Conservation (phyloP, 2,888 invertebrate genomes). For the Mayetiola destructor region DNA sequence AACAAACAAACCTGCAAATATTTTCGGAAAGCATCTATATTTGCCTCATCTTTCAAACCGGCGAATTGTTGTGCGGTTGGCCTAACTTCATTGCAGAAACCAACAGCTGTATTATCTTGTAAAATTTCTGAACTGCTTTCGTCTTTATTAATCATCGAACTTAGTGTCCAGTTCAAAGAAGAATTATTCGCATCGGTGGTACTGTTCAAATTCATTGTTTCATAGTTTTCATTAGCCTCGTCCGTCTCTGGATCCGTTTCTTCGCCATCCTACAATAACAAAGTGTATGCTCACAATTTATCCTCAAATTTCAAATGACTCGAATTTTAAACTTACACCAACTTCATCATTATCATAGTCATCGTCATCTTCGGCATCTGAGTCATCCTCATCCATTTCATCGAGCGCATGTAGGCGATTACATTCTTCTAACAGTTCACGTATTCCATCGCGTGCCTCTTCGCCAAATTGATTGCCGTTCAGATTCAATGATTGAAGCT, state of each 20-base stretch:
- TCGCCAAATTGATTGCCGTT: slow-evolving; percentile 51
- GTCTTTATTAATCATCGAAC: slow-evolving; percentile 14
- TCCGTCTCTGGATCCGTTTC: slow-evolving; percentile 38
- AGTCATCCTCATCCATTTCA: slow-evolving; percentile 46
- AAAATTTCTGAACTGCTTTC: slow-evolving; percentile 20
- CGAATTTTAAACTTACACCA: slow-evolving; percentile 22
- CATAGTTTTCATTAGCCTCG: slow-evolving; percentile 36
- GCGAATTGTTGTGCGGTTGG: slow-evolving; percentile 30
- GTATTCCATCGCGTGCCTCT: slow-evolving; percentile 34
- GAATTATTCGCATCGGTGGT: background rate
- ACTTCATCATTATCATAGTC: slow-evolving; percentile 23
- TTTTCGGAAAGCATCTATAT: slow-evolving; percentile 27
- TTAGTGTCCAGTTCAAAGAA: background rate
- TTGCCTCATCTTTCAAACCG: slow-evolving; percentile 26
- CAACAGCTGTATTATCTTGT: slow-evolving; percentile 23
- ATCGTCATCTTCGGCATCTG: slow-evolving; percentile 36
- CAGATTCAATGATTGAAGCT: slow-evolving; percentile 40
- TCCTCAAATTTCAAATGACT: too few relatives aligned
- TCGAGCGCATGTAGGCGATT: slow-evolving; percentile 41
- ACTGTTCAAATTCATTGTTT: background rate
- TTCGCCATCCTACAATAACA: too few relatives aligned
- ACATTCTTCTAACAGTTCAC: slow-evolving; percentile 29
- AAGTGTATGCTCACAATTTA: slow-evolving; percentile 18
- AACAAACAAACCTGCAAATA: slow-evolving; percentile 25
- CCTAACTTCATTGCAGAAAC: slow-evolving; percentile 28